Base-by-base conservation (phyloP, 2,888 invertebrate genomes). In the Oscheius sp. region DNA sequence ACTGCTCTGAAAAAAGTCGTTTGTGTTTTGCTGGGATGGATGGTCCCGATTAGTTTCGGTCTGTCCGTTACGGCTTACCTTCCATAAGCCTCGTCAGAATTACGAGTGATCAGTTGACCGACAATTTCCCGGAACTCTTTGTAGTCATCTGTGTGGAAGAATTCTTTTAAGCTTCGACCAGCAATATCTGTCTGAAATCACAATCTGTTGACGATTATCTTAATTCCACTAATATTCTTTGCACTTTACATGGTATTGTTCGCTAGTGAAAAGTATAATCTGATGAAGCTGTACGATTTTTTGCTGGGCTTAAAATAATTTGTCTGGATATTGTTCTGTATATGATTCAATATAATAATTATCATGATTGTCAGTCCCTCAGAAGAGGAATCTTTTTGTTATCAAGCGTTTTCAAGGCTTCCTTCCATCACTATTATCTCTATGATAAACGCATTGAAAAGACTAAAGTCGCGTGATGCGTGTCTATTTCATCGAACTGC, bases 81-180 rank as follows among this genome's bases (percentile, higher is more conserved):
- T 61, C 53, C 71, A 29, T 45, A 18, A 43, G 52, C 27, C 25
- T 56, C 71, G 13, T 71, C 56, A 12, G 43, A 25, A 18, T 71
- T 55, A n/a, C 58, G 52, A 9, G 49, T 63, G 12, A 63, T 35
- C 0, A 71, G 71, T n/a, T 61, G 52, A 9, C 18, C 52, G 25
- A 66, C 52, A 18, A 66, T 29, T 27, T 66, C 52, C 9, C 66
- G 56, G 43, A 96, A 92, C 90, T 97, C 96, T 41, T 94, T 94
- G 88, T 96, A 96, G 90, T 98, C 98, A 89, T 95, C 95, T 2
- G 95, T 95, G 89, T 97, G 96, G 77, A 93, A 93, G 90, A 95
- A 96, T 88, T 97, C 96, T 90, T 69, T 69, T 29, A 69, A 25
- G 9, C 21, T n/a, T 29, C 69, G 35, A 27, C 58, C 69, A 55